Evolutionary conservation across 1,140 invertebrate genomes (phyloP), one percentile per base, ranked within the genome.

Genomic region (Phocides pigmalion): DNA sequence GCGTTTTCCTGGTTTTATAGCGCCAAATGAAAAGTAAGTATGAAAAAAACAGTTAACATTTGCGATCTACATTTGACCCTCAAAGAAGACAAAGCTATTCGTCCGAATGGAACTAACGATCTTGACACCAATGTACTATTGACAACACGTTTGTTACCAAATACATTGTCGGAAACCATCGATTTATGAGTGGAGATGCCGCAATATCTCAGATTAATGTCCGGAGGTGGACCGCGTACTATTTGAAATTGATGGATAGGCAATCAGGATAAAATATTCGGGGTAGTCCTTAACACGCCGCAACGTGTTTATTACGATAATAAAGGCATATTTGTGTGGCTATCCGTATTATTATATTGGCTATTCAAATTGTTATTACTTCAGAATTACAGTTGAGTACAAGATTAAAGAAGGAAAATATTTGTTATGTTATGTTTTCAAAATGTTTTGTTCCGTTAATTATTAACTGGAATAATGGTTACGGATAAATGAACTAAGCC

Each of bases 91-190:
- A 81, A 81, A 79, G 68, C 68, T 53, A 62, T 51, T 64, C 53
- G 39, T 51, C 63, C 66, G 58, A 50, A 28, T 61, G 35, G 62
- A 71, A 66, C 66, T 63, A 68, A 68, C 67, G 74, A 61, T 82
- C 79, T 84, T 84, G 77, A 84, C 81, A 81, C 66, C 71, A 74
- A 78, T 80, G 71, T 62, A 56, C 72, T 68, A 79, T 79, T 79
- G 76, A 75, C 64, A 70, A 67, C 58, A 54, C 62, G 58, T 66
- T 37, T 65, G 51, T 28, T 42, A 59, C 41, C 54, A 46, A 58
- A 69, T 53, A 70, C 56, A 69, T 69, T 70, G 68, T 69, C 66
- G 64, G 61, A 63, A 44, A 53, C 58, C 53, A 72, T 62, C 61
- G 70, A 77, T 74, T 79, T 73, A 75, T 67, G 74, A 47, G 37